These are phyloP conservation scores for Xylocampa areola DNA, from an alignment of 2,888 invertebrate genomes.

Conservation along the genomic window DNA sequence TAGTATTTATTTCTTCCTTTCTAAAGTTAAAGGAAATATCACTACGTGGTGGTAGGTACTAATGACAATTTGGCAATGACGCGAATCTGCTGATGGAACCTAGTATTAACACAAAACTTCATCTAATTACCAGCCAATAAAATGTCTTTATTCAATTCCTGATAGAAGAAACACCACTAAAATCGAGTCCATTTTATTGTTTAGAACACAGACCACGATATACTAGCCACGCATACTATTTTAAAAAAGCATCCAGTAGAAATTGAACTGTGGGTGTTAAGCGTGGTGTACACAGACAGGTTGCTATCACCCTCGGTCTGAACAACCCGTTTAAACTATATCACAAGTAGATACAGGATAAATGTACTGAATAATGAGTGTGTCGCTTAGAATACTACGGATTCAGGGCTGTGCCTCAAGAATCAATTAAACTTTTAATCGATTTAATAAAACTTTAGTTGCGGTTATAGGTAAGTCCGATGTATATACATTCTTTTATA, in stretches of 20 bases:
- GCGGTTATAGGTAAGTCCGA: too few relatives aligned
- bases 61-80: too few relatives aligned
- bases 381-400: slow-evolving; percentile 44
- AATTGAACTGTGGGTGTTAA: slow-evolving; percentile 27
- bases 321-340: slow-evolving; percentile 65
- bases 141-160: not conserved
- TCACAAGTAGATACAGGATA: slow-evolving; percentile 67
- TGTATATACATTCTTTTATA: too few relatives aligned
- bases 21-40: too few relatives aligned
- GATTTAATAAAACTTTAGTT: not conserved
- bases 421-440: slow-evolving; percentile 4
- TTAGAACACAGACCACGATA: not conserved
- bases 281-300: slow-evolving; percentile 45
- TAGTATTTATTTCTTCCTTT: too few relatives aligned
- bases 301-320: slow-evolving; percentile 49
- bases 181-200: slow-evolving; percentile 9
- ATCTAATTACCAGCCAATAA: not conserved
- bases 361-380: slow-evolving; percentile 67
- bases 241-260: not conserved
- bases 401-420: slow-evolving; percentile 56
- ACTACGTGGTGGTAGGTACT: too few relatives aligned
- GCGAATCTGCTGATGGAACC: too few relatives aligned
- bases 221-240: not conserved
- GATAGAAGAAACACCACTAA: not conserved
- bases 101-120: not conserved